Base-by-base conservation (phyloP, 2,888 invertebrate genomes). In the Trichogramma evanescens region DNA sequence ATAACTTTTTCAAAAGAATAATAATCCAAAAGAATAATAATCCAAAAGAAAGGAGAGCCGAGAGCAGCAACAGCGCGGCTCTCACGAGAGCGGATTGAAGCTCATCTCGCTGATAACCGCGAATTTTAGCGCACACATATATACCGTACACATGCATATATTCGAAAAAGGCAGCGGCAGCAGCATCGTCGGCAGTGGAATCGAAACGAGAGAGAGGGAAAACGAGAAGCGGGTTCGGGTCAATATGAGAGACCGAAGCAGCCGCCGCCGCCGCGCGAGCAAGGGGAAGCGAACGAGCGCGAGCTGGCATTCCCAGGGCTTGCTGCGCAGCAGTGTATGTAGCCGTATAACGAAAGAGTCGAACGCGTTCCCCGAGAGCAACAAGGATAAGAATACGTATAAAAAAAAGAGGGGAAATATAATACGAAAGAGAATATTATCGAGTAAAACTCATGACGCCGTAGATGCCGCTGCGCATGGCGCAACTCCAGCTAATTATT, bases 301-400 rank as follows among this genome's bases (percentile, higher is more conserved):
- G 67, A 66, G 70, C 73, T 74, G 70, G 73, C 76, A 77, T 76
- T 76, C 76, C 76, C 77, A 75, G 76, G 75, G 73, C 73, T 72
- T 70, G 54, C 57, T 9, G 52, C 48, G 53, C 56, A n/a, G 41
- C 50, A 13, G 50, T 46, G 10, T 38, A 2, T 13, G 13, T 13
- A 53, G 44, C 53, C 54, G 46, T 13, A 39, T 74, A 72, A 71
- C 74, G 71, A 74, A 73, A 69, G 72, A 70, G 70, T 68, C 70
- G 66, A 67, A 68, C 66, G 67, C 65, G 66, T 64, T 66, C 63
- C 58, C 66, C 64, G 65, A 63, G 65, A 61, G 64, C 50, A 66
- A 63, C 59, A 59, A 63, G 59, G 50, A 45, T 55, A 62, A 50
- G 50, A 44, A 55, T 26, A n/a, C 4, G 59, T 7, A 53, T 52